phyloP scores from a whole-genome alignment of 2,797 vertebrate species.

The Myotis planiceps region DNA sequence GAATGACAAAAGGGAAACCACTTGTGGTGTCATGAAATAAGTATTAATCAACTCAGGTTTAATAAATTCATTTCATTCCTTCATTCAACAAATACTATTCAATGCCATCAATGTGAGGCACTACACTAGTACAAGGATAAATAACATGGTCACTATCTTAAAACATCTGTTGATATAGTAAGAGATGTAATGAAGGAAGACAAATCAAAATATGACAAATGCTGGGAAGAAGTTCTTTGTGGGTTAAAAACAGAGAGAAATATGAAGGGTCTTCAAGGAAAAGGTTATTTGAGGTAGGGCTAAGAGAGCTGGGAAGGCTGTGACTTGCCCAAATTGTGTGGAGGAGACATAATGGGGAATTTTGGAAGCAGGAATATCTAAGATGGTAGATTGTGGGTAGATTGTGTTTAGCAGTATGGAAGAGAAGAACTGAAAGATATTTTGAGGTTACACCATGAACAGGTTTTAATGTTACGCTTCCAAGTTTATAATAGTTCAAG shows the following conservation, averaged over 20 bases:
- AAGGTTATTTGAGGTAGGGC: neutral
- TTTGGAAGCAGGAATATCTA: neutral
- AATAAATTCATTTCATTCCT: neutral
- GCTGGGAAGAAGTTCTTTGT: neutral
- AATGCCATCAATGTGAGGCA: neutral
- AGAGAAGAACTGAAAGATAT: neutral
- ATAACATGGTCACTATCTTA: neutral
- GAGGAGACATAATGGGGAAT: neutral
- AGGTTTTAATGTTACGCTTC: neutral
- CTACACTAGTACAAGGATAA: neutral
- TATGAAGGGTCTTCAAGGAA: neutral
- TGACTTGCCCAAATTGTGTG: neutral
- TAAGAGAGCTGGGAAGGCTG: neutral
- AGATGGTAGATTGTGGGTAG: neutral
- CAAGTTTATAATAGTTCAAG: neutral
- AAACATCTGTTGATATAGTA: neutral
- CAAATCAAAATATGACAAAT: neutral
- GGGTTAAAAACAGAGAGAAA: neutral
- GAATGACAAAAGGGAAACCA: slow-evolving; percentile 10
- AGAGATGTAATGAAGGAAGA: neutral
- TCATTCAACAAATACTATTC: neutral
- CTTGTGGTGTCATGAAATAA: slow-evolving; percentile 25
- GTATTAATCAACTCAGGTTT: slow-evolving; percentile 51
- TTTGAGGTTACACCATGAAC: neutral
- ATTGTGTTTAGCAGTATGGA: neutral